phyloP scores from a whole-genome alignment of 2,113 vertebrate species.

The Triplophysa rosa region DNA sequence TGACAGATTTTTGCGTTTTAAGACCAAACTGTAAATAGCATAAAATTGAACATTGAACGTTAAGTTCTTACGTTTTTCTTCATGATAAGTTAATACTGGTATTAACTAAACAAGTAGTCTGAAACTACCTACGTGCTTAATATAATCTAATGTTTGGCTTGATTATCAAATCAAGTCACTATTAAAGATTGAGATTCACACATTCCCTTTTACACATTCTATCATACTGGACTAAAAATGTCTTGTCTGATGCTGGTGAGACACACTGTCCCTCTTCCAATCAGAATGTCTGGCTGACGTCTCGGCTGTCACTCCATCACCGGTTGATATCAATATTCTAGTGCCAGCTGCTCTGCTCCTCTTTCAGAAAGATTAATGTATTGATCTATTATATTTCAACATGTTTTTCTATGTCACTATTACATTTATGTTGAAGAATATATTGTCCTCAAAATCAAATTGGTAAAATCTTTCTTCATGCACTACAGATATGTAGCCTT shows the following conservation, averaged over 20 bases:
- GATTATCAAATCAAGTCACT: slow-evolving; percentile 44
- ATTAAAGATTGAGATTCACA: slow-evolving; percentile 35
- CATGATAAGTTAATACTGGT: background rate
- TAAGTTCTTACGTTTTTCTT: background rate
- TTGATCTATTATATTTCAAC: background rate
- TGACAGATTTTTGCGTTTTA: background rate
- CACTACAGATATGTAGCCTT: background rate
- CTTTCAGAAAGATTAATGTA: background rate
- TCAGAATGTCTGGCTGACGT: background rate
- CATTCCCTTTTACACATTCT: background rate
- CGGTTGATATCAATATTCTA: background rate
- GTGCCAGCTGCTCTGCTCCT: background rate
- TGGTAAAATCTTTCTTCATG: background rate
- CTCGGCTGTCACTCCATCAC: background rate
- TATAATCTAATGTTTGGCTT: slow-evolving; percentile 36
- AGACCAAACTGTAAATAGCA: background rate
- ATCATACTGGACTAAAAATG: slow-evolving; percentile 21
- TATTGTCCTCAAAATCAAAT: slow-evolving; percentile 16
- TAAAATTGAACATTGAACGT: background rate
- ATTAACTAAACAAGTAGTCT: background rate
- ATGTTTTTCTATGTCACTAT: background rate
- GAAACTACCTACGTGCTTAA: background rate
- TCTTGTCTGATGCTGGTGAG: background rate
- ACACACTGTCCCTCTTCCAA: background rate
- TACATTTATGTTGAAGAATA: background rate